Evolutionary conservation across 2,113 vertebrate genomes (phyloP).

Genomic region (Sturnira hondurensis): DNA sequence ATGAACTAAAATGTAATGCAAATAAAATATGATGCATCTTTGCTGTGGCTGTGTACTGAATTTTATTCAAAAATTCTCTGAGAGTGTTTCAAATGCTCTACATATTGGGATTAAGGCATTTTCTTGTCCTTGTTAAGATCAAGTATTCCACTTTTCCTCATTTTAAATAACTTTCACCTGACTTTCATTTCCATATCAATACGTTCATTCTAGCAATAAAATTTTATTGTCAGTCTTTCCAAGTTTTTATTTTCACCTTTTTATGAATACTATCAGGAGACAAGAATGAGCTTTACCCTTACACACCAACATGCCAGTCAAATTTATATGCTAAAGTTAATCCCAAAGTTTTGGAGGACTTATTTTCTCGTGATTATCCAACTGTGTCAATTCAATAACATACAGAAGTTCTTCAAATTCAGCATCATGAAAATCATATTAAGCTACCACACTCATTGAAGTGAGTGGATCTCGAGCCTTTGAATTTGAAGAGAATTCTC

Average conservation of each 20-base stretch:
- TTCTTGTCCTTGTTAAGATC: constrained; percentile 53
- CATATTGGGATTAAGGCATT: neutral
- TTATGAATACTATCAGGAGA: constrained; percentile 66
- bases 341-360: constrained; percentile 62
- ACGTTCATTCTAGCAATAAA: constrained; percentile 74
- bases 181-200: constrained; percentile 76
- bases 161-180: constrained; percentile 76
- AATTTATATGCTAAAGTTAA: constrained; percentile 66
- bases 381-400: constrained; percentile 41
- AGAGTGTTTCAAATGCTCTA: neutral
- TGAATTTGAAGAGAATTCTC: neutral
- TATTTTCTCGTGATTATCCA: constrained; percentile 56
- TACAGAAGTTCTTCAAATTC: neutral
- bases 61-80: neutral
- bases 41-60: neutral
- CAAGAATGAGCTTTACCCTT: constrained; percentile 50
- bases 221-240: constrained; percentile 72
- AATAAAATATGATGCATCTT: neutral
- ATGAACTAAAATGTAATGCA: neutral
- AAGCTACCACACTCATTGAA: neutral
- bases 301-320: constrained; percentile 65
- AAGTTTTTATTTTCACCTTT: constrained; percentile 75
- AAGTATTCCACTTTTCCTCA: constrained; percentile 54
- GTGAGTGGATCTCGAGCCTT: neutral
- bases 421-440: neutral